Evolutionary conservation across 2,113 vertebrate genomes (phyloP), one percentile per base, ranked within the genome.

Genomic region (Lynx canadensis): DNA sequence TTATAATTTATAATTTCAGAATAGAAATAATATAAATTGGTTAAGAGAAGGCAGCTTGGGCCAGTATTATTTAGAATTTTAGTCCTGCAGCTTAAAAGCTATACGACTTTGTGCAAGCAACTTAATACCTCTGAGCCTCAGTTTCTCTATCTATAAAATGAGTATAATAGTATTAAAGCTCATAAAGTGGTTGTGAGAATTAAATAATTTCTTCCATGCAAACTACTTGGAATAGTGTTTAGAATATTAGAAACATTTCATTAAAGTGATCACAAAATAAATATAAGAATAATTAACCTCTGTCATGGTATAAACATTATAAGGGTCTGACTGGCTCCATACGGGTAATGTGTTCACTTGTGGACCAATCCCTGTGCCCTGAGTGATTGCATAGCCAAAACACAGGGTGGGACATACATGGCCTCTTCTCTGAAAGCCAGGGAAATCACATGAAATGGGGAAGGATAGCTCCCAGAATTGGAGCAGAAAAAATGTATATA

Each of bases 1-100:
- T 74, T 66, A 27, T 85, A 52, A 41, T n/a, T 92, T 84, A 92
- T 7, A 79, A 80, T 50, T 81, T 94, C 71, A 87, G 33, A 88
- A 50, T 9, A 92, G 45, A 95, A 92, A 71, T 36, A 52, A 10
- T 63, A 69, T 14, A 69, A 45, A 4, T 50, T 13, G 7, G 15
- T 89, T 66, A 50, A 57, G 41, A 92, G 8, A 83, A 79, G 83
- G 29, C 0, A 74, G 1, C 4, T 74, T 79, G 31, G 18, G 29
- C 3, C 33, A 78, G n/a, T 50, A 50, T 69, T 65, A 57, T 41
- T 92, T 81, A 88, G 65, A 88, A 80, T 73, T 25, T 14, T 57
- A 91, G 33, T 12, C 10, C 15, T 63, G 52, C 8, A 33, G 55
- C 15, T 71, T 57, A 5, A 45, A 48, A 80, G 6, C 16, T 83